Evolutionary conservation across 2,888 invertebrate genomes (phyloP), one percentile per base, ranked within the genome.

Genomic region (Nomada ruficornis): DNA sequence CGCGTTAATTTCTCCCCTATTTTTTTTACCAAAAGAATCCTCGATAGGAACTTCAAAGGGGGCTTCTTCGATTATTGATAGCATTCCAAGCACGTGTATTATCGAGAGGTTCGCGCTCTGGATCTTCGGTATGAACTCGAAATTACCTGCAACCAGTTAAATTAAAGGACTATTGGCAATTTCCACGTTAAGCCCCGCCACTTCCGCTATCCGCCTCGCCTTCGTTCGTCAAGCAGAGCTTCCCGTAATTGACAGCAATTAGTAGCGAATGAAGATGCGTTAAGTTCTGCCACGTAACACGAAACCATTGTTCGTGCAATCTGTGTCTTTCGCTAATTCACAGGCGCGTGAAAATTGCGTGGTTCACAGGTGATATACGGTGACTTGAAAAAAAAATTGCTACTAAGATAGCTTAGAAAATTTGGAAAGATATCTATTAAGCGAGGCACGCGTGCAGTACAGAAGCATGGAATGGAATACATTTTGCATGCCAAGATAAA

Each of bases 121-220:
- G 59, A 77, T 82, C 73, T 84, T 84, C 68, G 80, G 75, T 79
- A 77, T 86, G 77, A 76, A 57, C 50, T 50, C 55, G 81, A 80
- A 83, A 87, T 87, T 86, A 82, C 69, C 72, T 70, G 76, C 29
- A 47, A 77, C 54, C 60, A 44, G 78, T 55, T 71, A 76, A 82
- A 84, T 87, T 84, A 82, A 36, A 78, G 62, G 75, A 74, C 78
- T 85, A 88, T 87, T 85, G 87, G 77, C 85, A 89, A 88, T 88
- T 89, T 89, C 83, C 88, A 79, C 71, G 71, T 63, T 78, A 54
- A 85, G 84, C 89, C 62, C 75, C 76, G 67, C 74, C 82, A 85
- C 88, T 86, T 88, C 89, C 86, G 75, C 60, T 68, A 77, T 80
- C 65, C 70, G 47, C 59, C 60, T 44, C 57, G 55, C 62, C 78